Evolutionary conservation across 2,888 invertebrate genomes (phyloP).

Genomic region (Diaprepes abbreviatus): DNA sequence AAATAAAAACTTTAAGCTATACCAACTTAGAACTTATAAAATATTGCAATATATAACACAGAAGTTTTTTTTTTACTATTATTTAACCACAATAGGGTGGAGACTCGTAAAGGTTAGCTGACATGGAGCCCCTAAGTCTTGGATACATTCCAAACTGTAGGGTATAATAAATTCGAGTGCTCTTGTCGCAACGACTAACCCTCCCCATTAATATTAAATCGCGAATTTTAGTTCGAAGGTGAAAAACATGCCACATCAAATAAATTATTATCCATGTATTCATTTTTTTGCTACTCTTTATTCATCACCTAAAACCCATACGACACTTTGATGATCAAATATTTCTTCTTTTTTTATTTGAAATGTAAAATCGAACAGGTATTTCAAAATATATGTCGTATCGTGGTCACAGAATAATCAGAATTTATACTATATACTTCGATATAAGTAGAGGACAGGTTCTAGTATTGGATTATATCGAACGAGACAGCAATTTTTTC

Average conservation of each 20-base stretch:
- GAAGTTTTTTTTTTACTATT: background rate
- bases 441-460: no score
- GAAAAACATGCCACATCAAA: conserved; percentile 28
- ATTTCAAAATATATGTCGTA: no score
- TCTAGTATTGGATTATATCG: no score
- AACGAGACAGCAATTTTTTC: no score
- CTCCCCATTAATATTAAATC: conserved; percentile 33
- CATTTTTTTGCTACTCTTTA: background rate
- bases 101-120: conserved; percentile 24
- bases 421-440: no score
- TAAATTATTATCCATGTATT: conserved; percentile 23
- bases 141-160: conserved; percentile 34
- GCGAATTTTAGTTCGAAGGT: conserved; percentile 20
- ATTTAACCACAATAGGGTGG: background rate
- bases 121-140: conserved; percentile 34
- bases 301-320: background rate
- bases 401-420: no score
- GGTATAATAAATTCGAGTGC: conserved; percentile 37
- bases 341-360: background rate
- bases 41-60: no score
- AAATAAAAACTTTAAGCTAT: no score
- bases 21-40: no score
- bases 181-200: conserved; percentile 17
- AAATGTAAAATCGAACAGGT: background rate
- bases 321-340: background rate